A percentile compares a stretch with the other conserved stretches of the same genome.
These are phyloP conservation scores for Micromesistius poutassou DNA, from an alignment of 2,797 vertebrate species.

Conservation along the genomic window DNA sequence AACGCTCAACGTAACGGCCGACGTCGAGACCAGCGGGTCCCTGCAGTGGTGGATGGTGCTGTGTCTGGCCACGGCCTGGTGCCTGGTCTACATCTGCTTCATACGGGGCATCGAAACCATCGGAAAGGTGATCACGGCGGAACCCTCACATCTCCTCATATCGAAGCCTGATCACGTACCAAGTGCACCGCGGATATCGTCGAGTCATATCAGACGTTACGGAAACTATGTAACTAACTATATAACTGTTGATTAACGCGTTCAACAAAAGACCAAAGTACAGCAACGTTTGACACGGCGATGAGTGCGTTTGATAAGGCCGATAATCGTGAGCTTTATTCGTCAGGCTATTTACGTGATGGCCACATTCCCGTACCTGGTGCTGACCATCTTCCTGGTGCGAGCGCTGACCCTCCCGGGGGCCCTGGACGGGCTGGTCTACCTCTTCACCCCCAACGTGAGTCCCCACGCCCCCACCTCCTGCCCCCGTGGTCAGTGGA, in stretches of 20 bases:
- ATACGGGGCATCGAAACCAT: constrained; percentile 80
- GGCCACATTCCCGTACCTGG: constrained; percentile 72
- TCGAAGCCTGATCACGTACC: neutral
- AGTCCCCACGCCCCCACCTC: constrained; percentile 31
- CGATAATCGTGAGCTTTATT: neutral
- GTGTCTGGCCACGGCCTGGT: constrained; percentile 75
- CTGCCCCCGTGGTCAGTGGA: no score
- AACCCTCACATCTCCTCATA: neutral
- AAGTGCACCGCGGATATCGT: neutral
- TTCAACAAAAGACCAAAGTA: neutral
- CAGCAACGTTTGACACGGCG: neutral
- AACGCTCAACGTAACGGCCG: constrained; percentile 76
- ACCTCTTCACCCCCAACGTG: constrained; percentile 77
- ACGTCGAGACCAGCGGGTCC: constrained; percentile 59
- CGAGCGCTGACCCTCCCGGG: constrained; percentile 74
- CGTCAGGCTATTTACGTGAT: constrained; percentile 75
- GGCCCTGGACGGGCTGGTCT: constrained; percentile 60
- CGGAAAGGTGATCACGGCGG: constrained; percentile 72
- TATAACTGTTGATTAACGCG: no score
- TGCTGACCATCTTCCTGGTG: constrained; percentile 74
- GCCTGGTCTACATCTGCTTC: constrained; percentile 76
- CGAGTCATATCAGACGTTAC: neutral
- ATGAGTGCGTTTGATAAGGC: neutral
- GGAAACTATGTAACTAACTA: no score
- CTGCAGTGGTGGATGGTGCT: constrained; percentile 78